Percentiles rank a stretch among this genome's conserved stretches.
Conservation (phyloP, 2,888 invertebrate genomes). For the Eupithecia dodoneata region DNA sequence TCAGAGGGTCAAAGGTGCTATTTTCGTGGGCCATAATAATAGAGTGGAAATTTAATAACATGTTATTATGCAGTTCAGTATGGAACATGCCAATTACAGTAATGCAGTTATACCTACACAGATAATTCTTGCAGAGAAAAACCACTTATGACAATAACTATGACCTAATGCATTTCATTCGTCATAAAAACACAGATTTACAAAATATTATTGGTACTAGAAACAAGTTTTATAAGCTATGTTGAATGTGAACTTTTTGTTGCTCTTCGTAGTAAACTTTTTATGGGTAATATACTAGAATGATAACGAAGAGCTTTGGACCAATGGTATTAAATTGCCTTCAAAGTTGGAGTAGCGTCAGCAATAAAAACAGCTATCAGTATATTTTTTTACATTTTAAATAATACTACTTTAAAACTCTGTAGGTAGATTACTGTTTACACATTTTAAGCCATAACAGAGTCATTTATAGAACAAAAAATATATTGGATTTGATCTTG, state of each 20-base stretch:
- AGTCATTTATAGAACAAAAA: neutral
- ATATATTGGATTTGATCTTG: neutral
- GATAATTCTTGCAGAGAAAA: constrained; percentile 61
- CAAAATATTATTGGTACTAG: constrained; percentile 11
- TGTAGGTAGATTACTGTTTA: neutral
- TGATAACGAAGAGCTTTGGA: constrained; percentile 50
- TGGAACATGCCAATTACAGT: constrained; percentile 62
- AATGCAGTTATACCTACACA: constrained; percentile 56
- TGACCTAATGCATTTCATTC: constrained; percentile 50
- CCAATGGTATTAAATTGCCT: constrained; percentile 53
- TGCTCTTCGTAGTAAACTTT: constrained; percentile 38
- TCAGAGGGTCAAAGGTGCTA: constrained; percentile 58
- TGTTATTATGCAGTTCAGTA: constrained; percentile 67
- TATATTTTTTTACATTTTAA: neutral
- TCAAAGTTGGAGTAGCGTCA: constrained; percentile 53
- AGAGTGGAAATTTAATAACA: constrained; percentile 54
- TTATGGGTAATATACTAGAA: constrained; percentile 47
- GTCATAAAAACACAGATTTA: constrained; percentile 17
- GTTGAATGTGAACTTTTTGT: constrained; percentile 32
- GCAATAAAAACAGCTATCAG: constrained; percentile 45
- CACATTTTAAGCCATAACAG: neutral
- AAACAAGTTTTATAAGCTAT: constrained; percentile 11
- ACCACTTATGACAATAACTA: constrained; percentile 51
- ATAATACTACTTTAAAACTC: neutral
- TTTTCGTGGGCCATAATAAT: constrained; percentile 34